Evolutionary conservation across 2,113 vertebrate species (phyloP), one percentile per base, ranked within the genome.

Genomic region (Origma solitaria): DNA sequence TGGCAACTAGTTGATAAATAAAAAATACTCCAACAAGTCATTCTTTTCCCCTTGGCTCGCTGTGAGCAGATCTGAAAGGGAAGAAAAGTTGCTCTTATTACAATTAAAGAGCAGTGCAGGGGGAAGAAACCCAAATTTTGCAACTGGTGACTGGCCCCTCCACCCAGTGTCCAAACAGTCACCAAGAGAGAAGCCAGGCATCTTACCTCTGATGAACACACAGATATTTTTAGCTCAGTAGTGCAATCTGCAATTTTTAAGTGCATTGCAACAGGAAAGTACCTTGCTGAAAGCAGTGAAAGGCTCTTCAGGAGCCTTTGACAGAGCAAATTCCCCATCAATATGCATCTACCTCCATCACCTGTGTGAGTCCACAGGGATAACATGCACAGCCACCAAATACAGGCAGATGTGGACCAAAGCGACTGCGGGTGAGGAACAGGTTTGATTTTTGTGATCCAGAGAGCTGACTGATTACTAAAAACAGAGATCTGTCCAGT

Each of bases 381-480:
- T 27, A 25, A 30, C 4, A 2, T 56, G 4, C n/a, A 4, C 2
- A 2, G 8, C 9, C 44, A 23, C 45, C 78, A n/a, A n/a, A 45
- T 40, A 18, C 37, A 35, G 1, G 6, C 33, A 21, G 11, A 5
- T 12, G 22, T 1, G 10, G n/a, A n/a, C 44, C 3, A 8, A 72
- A 69, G 21, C 9, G 12, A 61, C 50, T 49, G 47, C 0, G 20
- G 42, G 4, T 70, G 61, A 94, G 64, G 58, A 82, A 23, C 24
- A 51, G 70, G 25, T 93, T 91, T 44, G 85, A 62, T 95, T 94
- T 95, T 64, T 45, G 57, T 53, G 64, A 76, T n/a, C 57, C 68
- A 94, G 51, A 91, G 65, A 53, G 53, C 69, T 86, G 92, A 86
- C 77, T 95, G 81, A 83, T 96, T 95, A 93, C 56, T 88, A 60